Percentiles rank a stretch among this genome's conserved stretches.
These are phyloP conservation scores for Cheirogaleus major DNA, from an alignment of 2,797 vertebrate species.

Conservation along the genomic window DNA sequence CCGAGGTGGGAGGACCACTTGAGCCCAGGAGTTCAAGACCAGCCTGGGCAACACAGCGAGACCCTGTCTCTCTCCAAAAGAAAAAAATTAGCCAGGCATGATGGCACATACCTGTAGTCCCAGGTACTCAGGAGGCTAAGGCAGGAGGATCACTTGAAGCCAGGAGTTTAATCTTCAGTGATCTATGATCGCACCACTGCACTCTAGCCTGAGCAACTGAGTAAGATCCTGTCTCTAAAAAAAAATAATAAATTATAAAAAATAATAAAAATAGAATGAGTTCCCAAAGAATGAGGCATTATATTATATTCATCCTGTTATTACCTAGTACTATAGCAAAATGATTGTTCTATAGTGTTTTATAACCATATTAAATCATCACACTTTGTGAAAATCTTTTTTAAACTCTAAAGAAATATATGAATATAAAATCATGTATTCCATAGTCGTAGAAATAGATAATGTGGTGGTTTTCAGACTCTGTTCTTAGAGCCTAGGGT, in stretches of 20 bases:
- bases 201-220: background rate
- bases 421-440: conserved; percentile 35
- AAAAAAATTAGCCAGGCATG: background rate
- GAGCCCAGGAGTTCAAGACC: background rate
- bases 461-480: background rate
- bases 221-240: too few relatives aligned
- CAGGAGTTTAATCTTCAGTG: background rate
- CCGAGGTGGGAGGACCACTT: background rate
- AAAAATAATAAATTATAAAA: background rate
- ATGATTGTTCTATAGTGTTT: background rate
- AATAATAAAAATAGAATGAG: background rate
- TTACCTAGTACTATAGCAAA: conserved; percentile 30
- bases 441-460: conserved; percentile 6
- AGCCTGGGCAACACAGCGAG: background rate
- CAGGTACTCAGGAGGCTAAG: background rate
- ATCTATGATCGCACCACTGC: too few relatives aligned
- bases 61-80: background rate
- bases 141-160: background rate
- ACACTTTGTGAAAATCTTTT: conserved; percentile 15
- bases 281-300: background rate
- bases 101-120: background rate
- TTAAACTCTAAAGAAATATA: background rate
- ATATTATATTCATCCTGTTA: background rate
- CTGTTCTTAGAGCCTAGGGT: conserved; percentile 11
- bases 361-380: background rate